These are phyloP conservation scores for Idaea aversata DNA, from an alignment of 2,888 invertebrate species.

Conservation along the genomic window DNA sequence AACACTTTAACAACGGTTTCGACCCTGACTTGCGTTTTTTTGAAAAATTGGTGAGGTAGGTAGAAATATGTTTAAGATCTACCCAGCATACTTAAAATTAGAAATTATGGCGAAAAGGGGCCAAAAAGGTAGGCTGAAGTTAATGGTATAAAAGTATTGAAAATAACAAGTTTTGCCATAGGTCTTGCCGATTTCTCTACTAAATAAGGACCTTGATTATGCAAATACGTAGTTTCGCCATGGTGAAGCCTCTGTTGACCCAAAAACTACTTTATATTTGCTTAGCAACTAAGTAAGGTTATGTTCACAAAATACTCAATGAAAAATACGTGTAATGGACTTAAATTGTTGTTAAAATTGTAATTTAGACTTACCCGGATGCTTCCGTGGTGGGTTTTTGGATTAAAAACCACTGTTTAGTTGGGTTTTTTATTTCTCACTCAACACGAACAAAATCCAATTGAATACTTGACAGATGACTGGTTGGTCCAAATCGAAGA, in stretches of 20 bases:
- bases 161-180: not conserved
- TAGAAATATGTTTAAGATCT: not conserved
- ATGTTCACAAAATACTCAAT: slow-evolving; percentile 35
- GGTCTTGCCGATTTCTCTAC: slow-evolving; percentile 26
- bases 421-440: slow-evolving; percentile 56
- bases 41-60: not conserved
- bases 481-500: slow-evolving; percentile 58
- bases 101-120: not conserved
- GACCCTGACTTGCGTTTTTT: not conserved
- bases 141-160: not conserved
- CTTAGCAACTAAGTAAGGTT: slow-evolving; percentile 46
- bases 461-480: slow-evolving; percentile 63
- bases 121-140: not conserved
- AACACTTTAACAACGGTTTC: not conserved
- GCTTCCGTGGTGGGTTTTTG: slow-evolving; percentile 67
- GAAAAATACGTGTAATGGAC: slow-evolving; percentile 30
- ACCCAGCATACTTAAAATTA: not conserved
- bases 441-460: slow-evolving; percentile 53
- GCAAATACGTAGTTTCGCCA: slow-evolving; percentile 52
- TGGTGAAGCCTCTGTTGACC: slow-evolving; percentile 68
- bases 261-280: slow-evolving; percentile 43
- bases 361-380: slow-evolving; percentile 69
- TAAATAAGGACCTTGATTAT: slow-evolving; percentile 34
- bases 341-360: slow-evolving; percentile 28
- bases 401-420: slow-evolving; percentile 55